phyloP scores from a whole-genome alignment of 2,113 vertebrate genomes.

The Galemys pyrenaicus region DNA sequence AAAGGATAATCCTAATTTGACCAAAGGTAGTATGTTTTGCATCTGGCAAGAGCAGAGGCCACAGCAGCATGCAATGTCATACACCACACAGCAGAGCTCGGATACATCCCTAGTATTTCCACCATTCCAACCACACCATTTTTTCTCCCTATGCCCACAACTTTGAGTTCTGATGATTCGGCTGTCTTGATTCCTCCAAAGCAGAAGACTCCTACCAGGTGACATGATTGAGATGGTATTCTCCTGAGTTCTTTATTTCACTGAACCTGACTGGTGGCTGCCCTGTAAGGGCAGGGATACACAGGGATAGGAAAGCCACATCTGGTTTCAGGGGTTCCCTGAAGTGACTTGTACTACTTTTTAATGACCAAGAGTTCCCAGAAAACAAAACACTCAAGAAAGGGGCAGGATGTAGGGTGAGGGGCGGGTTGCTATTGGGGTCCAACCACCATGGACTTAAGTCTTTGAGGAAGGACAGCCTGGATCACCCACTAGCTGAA shows the following conservation, averaged over 20 bases:
- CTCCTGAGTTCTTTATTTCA: not conserved
- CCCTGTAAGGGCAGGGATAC: not conserved
- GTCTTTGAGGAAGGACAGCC: not conserved
- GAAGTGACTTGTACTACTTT: not conserved
- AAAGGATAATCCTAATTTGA: not conserved
- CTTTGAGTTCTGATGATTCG: not conserved
- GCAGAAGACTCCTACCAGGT: not conserved
- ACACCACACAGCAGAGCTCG: not conserved
- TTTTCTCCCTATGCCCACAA: not conserved
- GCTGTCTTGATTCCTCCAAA: not conserved
- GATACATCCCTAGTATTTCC: not conserved
- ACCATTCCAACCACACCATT: no score
- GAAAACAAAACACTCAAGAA: not conserved
- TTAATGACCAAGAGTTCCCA: not conserved
- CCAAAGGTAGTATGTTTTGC: not conserved
- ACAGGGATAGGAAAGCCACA: no score
- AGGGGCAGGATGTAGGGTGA: not conserved
- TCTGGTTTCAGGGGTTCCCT: not conserved
- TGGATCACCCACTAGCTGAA: not conserved
- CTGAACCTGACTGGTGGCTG: not conserved
- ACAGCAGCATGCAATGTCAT: not conserved
- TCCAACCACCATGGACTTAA: not conserved
- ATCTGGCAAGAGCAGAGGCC: not conserved
- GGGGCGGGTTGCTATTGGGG: no score
- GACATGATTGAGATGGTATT: not conserved